These are phyloP conservation scores for Cylindroiulus punctatus DNA, from an alignment of 2,888 invertebrate genomes.

Conservation along the genomic window DNA sequence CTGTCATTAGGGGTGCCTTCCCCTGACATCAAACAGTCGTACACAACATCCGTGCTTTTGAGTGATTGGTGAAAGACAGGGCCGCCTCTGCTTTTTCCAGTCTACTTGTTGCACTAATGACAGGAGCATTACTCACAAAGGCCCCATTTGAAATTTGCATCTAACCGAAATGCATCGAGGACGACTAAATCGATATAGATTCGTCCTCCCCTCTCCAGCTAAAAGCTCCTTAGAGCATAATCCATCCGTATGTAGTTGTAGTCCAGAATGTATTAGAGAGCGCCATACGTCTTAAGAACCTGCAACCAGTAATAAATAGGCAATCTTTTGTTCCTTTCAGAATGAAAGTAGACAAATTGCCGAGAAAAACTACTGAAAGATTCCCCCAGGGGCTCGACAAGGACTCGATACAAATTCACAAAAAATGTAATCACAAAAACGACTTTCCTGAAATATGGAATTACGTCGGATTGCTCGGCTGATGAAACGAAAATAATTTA, in stretches of 20 bases:
- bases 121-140: conserved; percentile 38
- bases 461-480: too few relatives aligned
- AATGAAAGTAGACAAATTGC: conserved; percentile 24
- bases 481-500: too few relatives aligned
- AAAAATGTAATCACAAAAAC: too few relatives aligned
- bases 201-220: neutral
- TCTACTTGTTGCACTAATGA: conserved; percentile 42
- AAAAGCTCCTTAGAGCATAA: conserved; percentile 29
- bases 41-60: neutral
- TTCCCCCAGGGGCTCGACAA: neutral
- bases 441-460: too few relatives aligned
- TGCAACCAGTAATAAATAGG: conserved; percentile 15
- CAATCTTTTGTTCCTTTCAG: conserved; percentile 34
- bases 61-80: neutral
- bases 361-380: neutral
- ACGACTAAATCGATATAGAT: conserved; percentile 1
- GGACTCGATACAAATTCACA: neutral
- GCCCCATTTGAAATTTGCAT: conserved; percentile 25
- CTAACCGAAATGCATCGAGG: neutral
- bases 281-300: conserved; percentile 6
- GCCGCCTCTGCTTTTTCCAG: conserved; percentile 8
- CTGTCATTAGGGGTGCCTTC: neutral
- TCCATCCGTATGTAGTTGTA: neutral
- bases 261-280: conserved; percentile 26
- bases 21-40: neutral